Percentiles rank a stretch among this genome's conserved stretches.
phyloP scores from a whole-genome alignment of 2,888 invertebrate genomes.

The Microdon myrmicae region DNA sequence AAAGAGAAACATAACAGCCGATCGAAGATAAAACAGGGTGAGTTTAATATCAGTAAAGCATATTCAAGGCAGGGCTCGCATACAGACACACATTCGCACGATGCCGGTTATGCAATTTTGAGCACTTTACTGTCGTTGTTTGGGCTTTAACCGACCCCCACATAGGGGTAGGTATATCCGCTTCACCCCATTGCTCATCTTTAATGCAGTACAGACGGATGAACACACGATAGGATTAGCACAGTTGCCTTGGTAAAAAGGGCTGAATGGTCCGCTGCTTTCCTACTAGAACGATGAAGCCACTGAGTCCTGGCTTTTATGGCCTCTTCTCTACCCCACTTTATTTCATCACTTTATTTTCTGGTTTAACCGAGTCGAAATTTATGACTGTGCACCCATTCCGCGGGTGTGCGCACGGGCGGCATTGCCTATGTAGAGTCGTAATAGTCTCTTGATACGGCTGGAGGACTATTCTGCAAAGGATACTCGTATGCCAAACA shows the following conservation, averaged over 20 bases:
- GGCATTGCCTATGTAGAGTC: background rate
- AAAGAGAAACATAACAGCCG: slow-evolving; percentile 1
- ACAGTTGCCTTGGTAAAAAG: slow-evolving; percentile 28
- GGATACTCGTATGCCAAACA: slow-evolving; percentile 18
- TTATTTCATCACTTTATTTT: slow-evolving; percentile 49
- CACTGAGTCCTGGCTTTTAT: slow-evolving; percentile 34
- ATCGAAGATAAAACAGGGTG: slow-evolving; percentile 4
- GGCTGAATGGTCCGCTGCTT: no score
- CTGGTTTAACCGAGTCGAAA: slow-evolving; percentile 42
- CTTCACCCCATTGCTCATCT: slow-evolving; percentile 36
- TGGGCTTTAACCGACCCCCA: slow-evolving; percentile 13
- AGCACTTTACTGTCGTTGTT: slow-evolving; percentile 28
- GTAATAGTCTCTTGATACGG: slow-evolving; percentile 9
- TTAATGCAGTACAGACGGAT: slow-evolving; percentile 45
- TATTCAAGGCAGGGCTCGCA: slow-evolving; percentile 25
- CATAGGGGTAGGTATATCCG: no score
- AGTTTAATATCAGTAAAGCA: slow-evolving; percentile 13
- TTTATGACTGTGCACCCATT: slow-evolving; percentile 39
- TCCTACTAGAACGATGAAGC: slow-evolving; percentile 1
- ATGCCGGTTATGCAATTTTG: slow-evolving; percentile 28
- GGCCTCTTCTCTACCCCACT: slow-evolving; percentile 12
- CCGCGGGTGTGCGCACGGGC: background rate
- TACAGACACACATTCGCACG: background rate
- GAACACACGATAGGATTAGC: slow-evolving; percentile 49
- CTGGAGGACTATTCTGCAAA: slow-evolving; percentile 3